These are phyloP conservation scores for Eclectus roratus DNA, from an alignment of 2,113 vertebrate genomes.

Conservation along the genomic window DNA sequence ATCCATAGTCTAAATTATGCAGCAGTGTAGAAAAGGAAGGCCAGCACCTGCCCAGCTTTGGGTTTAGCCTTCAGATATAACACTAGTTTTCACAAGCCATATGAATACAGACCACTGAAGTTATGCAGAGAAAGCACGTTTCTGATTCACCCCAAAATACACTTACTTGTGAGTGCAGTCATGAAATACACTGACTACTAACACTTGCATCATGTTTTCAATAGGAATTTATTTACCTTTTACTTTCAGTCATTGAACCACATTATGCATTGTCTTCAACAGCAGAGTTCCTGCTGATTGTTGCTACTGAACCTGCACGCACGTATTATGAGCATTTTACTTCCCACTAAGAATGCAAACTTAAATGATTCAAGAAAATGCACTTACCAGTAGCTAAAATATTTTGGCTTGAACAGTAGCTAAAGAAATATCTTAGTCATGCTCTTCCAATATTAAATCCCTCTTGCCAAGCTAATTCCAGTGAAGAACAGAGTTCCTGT, in stretches of 20 bases:
- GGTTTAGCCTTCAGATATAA: not conserved
- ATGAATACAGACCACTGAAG: not conserved
- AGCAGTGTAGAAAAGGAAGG: not conserved
- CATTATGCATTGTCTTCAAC: not conserved
- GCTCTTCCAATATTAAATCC: not conserved
- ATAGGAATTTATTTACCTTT: not conserved
- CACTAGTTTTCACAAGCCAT: not conserved
- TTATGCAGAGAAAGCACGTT: not conserved
- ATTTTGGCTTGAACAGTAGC: not conserved
- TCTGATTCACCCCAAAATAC: not conserved
- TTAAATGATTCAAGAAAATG: not conserved
- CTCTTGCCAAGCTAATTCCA: not conserved
- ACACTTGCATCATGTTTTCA: not conserved
- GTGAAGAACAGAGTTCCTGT: not conserved
- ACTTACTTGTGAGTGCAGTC: not conserved
- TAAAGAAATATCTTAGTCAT: not conserved
- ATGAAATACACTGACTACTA: not conserved
- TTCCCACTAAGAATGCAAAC: not conserved
- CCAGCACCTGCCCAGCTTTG: not conserved
- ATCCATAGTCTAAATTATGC: not conserved
- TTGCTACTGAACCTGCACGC: not conserved
- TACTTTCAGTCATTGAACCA: not conserved
- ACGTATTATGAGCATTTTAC: not conserved
- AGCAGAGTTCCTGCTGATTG: not conserved
- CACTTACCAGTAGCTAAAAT: not conserved